phyloP scores from a whole-genome alignment of 2,113 vertebrate species.

The Corythoichthys intestinalis region DNA sequence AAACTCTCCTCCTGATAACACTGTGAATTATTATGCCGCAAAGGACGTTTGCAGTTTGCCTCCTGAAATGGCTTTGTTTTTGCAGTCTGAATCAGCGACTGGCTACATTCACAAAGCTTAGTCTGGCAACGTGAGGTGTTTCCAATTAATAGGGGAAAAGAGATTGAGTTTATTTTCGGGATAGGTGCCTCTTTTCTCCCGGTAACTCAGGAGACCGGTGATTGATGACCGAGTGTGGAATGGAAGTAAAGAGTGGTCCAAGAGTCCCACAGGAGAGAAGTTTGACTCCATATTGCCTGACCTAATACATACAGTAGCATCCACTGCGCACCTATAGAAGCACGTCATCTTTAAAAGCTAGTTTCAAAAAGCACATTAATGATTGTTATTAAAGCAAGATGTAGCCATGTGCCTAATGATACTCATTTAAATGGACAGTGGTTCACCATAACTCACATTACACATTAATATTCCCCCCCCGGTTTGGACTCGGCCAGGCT shows the following conservation, averaged over 20 bases:
- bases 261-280: conserved; percentile 37
- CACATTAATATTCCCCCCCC: conserved; percentile 50
- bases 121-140: conserved; percentile 66
- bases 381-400: conserved; percentile 40
- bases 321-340: conserved; percentile 27
- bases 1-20: conserved; percentile 63
- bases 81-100: conserved; percentile 64
- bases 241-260: conserved; percentile 53
- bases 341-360: conserved; percentile 27
- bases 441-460: conserved; percentile 35
- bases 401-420: conserved; percentile 28
- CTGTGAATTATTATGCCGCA: conserved; percentile 64
- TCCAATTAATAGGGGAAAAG: conserved; percentile 65
- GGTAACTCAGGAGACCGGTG: conserved; percentile 58
- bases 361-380: conserved; percentile 50
- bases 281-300: conserved; percentile 24
- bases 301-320: conserved; percentile 23
- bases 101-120: conserved; percentile 67
- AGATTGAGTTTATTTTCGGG: conserved; percentile 56
- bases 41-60: conserved; percentile 60
- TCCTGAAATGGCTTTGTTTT: conserved; percentile 72
- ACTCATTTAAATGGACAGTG: conserved; percentile 38
- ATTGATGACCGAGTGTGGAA: conserved; percentile 71
- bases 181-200: conserved; percentile 51
- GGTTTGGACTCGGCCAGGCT: conserved; percentile 19